Evolutionary conservation across 2,113 vertebrate species (phyloP).

Genomic region (Zosterops japonicus): DNA sequence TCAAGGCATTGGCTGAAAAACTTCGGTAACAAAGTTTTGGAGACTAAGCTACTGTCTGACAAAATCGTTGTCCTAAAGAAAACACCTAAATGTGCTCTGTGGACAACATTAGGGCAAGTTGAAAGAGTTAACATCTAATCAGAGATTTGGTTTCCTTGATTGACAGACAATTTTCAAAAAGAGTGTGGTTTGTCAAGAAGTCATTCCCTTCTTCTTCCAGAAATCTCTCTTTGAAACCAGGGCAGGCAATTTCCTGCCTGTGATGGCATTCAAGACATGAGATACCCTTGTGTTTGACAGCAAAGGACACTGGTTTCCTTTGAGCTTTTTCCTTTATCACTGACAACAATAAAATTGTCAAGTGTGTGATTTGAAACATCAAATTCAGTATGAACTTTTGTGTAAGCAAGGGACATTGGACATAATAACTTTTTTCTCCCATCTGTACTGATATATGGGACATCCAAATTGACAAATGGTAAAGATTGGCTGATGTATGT

Average conservation of each 20-base stretch:
- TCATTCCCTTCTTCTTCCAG: slow-evolving; percentile 56
- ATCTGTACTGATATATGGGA: slow-evolving; percentile 17
- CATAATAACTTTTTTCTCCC: slow-evolving; percentile 51
- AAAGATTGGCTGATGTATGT: slow-evolving; percentile 20
- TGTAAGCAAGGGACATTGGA: slow-evolving; percentile 42
- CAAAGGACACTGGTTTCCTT: slow-evolving; percentile 72
- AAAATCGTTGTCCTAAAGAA: neutral
- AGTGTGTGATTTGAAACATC: slow-evolving; percentile 71
- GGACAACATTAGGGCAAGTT: neutral
- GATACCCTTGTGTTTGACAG: slow-evolving; percentile 77
- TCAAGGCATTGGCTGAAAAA: neutral
- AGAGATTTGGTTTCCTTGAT: slow-evolving; percentile 58
- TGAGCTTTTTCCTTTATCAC: slow-evolving; percentile 65
- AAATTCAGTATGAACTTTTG: slow-evolving; percentile 66
- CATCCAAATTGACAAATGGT: slow-evolving; percentile 14
- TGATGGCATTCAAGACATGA: slow-evolving; percentile 60
- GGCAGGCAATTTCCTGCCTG: slow-evolving; percentile 72
- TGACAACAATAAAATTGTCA: slow-evolving; percentile 77
- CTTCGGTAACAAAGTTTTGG: neutral
- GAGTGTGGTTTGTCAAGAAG: slow-evolving; percentile 67
- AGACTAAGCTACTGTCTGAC: neutral
- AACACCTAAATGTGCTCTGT: neutral
- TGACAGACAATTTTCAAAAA: slow-evolving; percentile 73
- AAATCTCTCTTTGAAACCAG: slow-evolving; percentile 66
- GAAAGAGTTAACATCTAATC: slow-evolving; percentile 62